Evolutionary conservation across 2,888 invertebrate species (phyloP).

Genomic region (Acleris cristana): DNA sequence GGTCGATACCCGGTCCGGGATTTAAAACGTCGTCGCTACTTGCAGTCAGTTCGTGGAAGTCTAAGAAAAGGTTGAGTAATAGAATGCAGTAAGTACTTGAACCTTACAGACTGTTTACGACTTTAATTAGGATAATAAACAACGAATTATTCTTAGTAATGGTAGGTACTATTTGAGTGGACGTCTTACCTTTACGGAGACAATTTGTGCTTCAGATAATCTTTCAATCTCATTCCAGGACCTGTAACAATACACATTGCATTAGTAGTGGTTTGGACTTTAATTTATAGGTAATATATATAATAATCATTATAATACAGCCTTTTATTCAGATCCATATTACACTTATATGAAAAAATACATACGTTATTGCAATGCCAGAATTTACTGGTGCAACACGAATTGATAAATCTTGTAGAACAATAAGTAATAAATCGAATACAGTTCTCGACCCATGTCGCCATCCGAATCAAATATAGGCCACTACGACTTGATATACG

Average conservation of each 20-base stretch:
- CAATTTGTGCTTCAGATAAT: constrained; percentile 49
- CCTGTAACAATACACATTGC: constrained; percentile 46
- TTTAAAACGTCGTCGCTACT: constrained; percentile 25
- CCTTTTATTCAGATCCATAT: too few species aligned
- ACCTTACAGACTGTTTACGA: neutral
- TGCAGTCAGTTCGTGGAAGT: constrained; percentile 28
- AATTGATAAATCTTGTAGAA: constrained; percentile 32
- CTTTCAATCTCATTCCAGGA: constrained; percentile 46
- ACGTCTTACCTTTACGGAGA: constrained; percentile 51
- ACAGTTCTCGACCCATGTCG: constrained; percentile 35
- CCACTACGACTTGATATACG: constrained; percentile 29
- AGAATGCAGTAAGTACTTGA: constrained; percentile 3
- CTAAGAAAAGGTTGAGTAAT: constrained; percentile 16
- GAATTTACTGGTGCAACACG: constrained; percentile 9
- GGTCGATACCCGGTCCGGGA: constrained; percentile 37
- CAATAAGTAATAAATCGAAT: constrained; percentile 35
- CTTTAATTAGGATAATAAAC: neutral
- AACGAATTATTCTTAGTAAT: neutral
- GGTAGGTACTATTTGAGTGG: neutral
- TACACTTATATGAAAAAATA: too few species aligned
- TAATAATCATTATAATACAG: too few species aligned
- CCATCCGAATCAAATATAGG: constrained; percentile 35
- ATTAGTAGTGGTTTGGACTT: too few species aligned
- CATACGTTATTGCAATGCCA: neutral
- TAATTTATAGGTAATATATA: too few species aligned